A percentile compares a stretch with the other conserved stretches of the same genome.
These are phyloP conservation scores for Leptoteleia sp. DNA, from an alignment of 1,140 invertebrate species.

Conservation along the genomic window DNA sequence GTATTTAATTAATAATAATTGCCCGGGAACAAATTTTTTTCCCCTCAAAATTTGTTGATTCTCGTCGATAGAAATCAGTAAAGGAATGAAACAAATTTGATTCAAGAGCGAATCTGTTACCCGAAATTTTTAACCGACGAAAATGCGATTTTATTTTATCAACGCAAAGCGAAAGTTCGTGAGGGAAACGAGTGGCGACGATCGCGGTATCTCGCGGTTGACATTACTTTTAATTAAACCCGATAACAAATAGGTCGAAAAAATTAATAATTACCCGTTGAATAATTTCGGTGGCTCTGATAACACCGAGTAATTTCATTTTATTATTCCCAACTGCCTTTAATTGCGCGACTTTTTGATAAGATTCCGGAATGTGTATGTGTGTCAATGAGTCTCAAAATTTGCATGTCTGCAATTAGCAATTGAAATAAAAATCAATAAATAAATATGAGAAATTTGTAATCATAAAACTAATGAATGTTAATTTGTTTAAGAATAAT, in stretches of 20 bases:
- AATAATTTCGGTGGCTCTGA: constrained; percentile 32
- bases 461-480: no score
- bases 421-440: no score
- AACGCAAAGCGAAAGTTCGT: constrained; percentile 12
- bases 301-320: constrained; percentile 47
- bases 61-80: neutral
- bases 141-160: neutral
- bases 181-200: neutral
- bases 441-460: no score
- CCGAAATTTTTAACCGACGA: constrained; percentile 1
- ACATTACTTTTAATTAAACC: constrained; percentile 53
- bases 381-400: neutral
- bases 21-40: neutral
- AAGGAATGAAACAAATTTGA: neutral
- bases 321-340: constrained; percentile 44
- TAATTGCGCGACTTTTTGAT: constrained; percentile 46
- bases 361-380: constrained; percentile 21
- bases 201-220: constrained; percentile 11
- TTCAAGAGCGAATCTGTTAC: no score
- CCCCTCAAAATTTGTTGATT: neutral
- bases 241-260: constrained; percentile 37
- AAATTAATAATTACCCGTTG: constrained; percentile 36
- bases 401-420: constrained; percentile 50
- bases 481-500: no score
- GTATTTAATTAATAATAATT: constrained; percentile 7